These are phyloP conservation scores for Lithophane ornitopus DNA, from an alignment of 2,888 invertebrate genomes.

Conservation along the genomic window DNA sequence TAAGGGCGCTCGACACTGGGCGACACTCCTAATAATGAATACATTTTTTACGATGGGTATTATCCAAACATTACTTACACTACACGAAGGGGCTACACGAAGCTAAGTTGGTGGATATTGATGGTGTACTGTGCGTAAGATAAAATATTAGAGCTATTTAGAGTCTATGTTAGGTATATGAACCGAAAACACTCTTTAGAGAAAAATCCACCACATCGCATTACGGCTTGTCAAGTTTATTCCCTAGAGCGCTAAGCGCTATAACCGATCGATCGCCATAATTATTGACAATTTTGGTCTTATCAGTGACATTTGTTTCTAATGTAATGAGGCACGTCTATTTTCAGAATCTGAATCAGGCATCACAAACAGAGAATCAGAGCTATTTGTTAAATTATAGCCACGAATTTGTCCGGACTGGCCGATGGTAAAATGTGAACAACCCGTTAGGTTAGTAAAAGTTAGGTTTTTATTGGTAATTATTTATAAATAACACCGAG, in stretches of 20 bases:
- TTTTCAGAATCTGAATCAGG: not conserved
- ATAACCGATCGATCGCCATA: not conserved
- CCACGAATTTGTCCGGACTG: not conserved
- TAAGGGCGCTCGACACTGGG: slow-evolving; percentile 16
- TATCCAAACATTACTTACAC: slow-evolving; percentile 52
- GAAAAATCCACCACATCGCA: slow-evolving; percentile 23
- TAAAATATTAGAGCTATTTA: slow-evolving; percentile 39
- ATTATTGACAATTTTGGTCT: not conserved
- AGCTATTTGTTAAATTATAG: not conserved
- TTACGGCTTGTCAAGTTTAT: slow-evolving; percentile 25
- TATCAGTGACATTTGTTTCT: not conserved
- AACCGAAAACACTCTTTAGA: slow-evolving; percentile 3
- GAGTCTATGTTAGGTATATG: slow-evolving; percentile 20
- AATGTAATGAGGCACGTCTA: not conserved
- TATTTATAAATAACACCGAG: slow-evolving; percentile 10
- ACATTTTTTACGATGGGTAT: slow-evolving; percentile 80
- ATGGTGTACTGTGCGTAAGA: slow-evolving; percentile 34
- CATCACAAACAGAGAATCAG: not conserved
- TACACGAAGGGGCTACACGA: slow-evolving; percentile 52
- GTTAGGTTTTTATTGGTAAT: not conserved
- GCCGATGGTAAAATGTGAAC: not conserved
- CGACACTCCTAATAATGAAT: slow-evolving; percentile 78
- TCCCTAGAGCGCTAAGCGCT: not conserved
- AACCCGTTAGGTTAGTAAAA: too few species aligned
- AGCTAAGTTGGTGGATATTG: slow-evolving; percentile 56